phyloP scores from a whole-genome alignment of 2,797 vertebrate genomes.

The Eupleurogrammus muticus region DNA sequence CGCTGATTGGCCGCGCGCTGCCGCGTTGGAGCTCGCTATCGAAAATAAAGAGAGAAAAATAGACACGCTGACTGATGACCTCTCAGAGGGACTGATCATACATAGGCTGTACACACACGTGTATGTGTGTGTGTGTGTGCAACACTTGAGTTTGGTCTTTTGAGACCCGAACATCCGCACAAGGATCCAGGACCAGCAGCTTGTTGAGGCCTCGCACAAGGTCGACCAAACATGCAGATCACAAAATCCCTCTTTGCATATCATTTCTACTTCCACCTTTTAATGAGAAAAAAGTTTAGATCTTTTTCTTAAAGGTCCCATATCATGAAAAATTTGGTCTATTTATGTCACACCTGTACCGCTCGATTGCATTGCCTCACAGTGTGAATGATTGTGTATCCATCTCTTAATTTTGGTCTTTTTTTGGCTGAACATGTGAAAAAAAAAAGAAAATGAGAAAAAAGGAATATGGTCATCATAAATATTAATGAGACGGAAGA shows the following conservation, averaged over 20 bases:
- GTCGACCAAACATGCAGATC: slow-evolving; percentile 4
- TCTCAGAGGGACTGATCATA: slow-evolving; percentile 37
- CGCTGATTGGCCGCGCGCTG: slow-evolving; percentile 63
- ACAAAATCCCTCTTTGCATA: not conserved
- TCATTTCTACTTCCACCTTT: no score
- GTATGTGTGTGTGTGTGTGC: slow-evolving; percentile 3
- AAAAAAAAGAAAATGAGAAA: no score
- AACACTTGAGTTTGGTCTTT: slow-evolving; percentile 2
- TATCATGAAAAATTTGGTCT: no score
- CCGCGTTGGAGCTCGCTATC: slow-evolving; percentile 60
- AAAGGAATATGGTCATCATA: no score
- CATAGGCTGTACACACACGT: slow-evolving; percentile 1
- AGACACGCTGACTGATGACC: slow-evolving; percentile 69
- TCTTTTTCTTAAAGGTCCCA: no score
- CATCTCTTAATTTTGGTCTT: no score
- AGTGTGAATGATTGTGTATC: no score
- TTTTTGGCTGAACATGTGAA: no score
- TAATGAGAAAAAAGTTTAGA: no score
- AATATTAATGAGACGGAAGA: no score
- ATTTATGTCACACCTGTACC: no score
- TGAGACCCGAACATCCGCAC: slow-evolving; percentile 19
- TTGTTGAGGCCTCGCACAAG: not conserved
- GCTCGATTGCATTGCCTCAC: no score
- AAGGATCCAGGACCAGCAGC: not conserved
- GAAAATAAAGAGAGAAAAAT: slow-evolving; percentile 79